Evolutionary conservation across 2,113 vertebrate species (phyloP).

Genomic region (Malurus melanocephalus): DNA sequence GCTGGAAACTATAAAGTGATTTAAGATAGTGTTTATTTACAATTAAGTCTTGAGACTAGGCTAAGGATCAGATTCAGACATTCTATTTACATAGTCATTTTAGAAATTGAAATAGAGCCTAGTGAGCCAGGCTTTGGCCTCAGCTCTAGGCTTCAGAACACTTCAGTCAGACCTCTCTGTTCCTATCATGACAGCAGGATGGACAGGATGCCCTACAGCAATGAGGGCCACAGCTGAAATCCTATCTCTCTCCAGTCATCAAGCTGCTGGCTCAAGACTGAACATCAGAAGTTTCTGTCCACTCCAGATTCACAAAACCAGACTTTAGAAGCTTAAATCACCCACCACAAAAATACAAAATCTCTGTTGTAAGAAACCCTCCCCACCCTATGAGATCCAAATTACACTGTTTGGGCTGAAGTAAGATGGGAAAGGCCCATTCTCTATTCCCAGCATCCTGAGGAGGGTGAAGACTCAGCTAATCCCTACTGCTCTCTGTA

Average conservation of each 20-base stretch:
- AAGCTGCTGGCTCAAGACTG: neutral
- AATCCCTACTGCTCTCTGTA: neutral
- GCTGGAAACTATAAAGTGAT: neutral
- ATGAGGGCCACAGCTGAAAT: neutral
- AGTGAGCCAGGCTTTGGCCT: neutral
- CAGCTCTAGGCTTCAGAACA: neutral
- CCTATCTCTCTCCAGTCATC: neutral
- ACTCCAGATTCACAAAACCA: neutral
- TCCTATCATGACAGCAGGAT: neutral
- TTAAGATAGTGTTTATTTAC: constrained; percentile 10
- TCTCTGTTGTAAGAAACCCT: neutral
- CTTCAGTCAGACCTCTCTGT: neutral
- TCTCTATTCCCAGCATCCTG: neutral
- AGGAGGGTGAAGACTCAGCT: neutral
- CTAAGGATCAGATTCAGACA: neutral
- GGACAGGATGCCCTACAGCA: neutral
- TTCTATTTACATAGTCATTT: neutral
- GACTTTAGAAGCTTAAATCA: neutral
- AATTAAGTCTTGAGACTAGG: neutral
- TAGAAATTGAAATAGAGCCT: neutral
- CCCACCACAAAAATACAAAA: neutral
- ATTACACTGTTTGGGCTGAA: neutral
- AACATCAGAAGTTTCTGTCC: neutral
- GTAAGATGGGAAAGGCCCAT: neutral
- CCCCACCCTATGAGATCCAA: neutral